Conservation (phyloP, 2,113 vertebrate species). For the Antechinus flavipes region DNA sequence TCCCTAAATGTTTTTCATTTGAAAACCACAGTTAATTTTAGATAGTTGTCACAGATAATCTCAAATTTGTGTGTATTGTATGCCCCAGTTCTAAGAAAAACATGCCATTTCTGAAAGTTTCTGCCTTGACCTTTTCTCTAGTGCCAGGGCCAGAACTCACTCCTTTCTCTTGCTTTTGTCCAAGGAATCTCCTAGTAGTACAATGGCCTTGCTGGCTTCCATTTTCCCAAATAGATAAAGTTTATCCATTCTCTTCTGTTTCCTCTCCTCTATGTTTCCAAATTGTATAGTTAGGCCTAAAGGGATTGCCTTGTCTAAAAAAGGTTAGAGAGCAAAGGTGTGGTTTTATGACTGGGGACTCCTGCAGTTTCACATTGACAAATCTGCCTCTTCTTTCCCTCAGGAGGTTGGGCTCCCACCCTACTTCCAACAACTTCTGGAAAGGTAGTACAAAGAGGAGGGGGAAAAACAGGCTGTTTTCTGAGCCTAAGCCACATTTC, state of each 20-base stretch:
- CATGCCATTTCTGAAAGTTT: constrained; percentile 77
- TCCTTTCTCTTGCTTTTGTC: constrained; percentile 53
- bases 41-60: constrained; percentile 87
- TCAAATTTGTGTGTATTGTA: constrained; percentile 83
- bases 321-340: constrained; percentile 20
- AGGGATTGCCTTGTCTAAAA: constrained; percentile 53
- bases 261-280: constrained; percentile 50
- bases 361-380: neutral
- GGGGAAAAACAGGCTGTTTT: constrained; percentile 24
- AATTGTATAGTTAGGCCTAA: constrained; percentile 49
- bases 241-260: constrained; percentile 54
- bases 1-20: constrained; percentile 87
- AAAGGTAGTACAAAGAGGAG: constrained; percentile 15
- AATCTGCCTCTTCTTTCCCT: constrained; percentile 63
- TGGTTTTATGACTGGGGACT: neutral
- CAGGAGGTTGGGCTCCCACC: neutral
- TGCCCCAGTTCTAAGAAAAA: constrained; percentile 84
- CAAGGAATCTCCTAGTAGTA: constrained; percentile 46
- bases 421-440: neutral
- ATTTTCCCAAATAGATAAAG: constrained; percentile 68
- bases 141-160: neutral
- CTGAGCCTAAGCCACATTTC: constrained; percentile 54
- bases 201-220: constrained; percentile 59
- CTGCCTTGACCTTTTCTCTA: constrained; percentile 63
- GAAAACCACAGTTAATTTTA: constrained; percentile 89